A percentile compares a stretch with the other conserved stretches of the same genome.
These are phyloP conservation scores for Zenarchopterus dispar DNA, from an alignment of 2,797 vertebrate genomes.

Conservation along the genomic window DNA sequence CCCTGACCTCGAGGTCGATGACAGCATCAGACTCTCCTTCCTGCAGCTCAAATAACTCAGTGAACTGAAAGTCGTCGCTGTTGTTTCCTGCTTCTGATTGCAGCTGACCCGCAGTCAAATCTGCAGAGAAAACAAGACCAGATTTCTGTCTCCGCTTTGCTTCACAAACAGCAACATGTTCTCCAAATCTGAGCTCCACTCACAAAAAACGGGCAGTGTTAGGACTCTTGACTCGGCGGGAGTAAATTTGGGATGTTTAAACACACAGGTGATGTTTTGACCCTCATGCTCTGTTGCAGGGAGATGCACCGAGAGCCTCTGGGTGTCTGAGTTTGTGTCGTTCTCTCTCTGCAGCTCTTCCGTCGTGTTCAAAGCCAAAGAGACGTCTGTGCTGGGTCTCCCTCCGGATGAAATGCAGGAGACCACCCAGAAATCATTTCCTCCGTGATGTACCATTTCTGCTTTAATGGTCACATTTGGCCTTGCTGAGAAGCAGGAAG, in stretches of 20 bases:
- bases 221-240: slow-evolving; percentile 40
- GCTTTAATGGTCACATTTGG: slow-evolving; percentile 74
- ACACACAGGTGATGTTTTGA: slow-evolving; percentile 69
- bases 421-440: slow-evolving; percentile 74
- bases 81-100: slow-evolving; percentile 12
- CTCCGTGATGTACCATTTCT: slow-evolving; percentile 59
- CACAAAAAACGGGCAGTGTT: slow-evolving; percentile 73
- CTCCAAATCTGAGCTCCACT: slow-evolving; percentile 48
- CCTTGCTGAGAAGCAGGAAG: slow-evolving; percentile 64
- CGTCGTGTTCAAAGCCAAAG: slow-evolving; percentile 60
- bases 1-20: slow-evolving; percentile 60
- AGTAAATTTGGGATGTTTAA: slow-evolving; percentile 71
- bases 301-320: slow-evolving; percentile 56
- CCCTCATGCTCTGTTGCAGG: slow-evolving; percentile 60
- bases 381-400: slow-evolving; percentile 74
- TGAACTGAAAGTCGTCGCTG: slow-evolving; percentile 11
- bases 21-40: slow-evolving; percentile 58
- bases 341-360: slow-evolving; percentile 42
- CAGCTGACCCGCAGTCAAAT: slow-evolving; percentile 63
- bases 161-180: background rate
- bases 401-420: slow-evolving; percentile 78
- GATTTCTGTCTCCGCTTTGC: slow-evolving; percentile 9
- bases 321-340: slow-evolving; percentile 25
- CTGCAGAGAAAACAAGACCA: slow-evolving; percentile 52
- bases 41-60: slow-evolving; percentile 52